Percentiles rank a stretch among this genome's conserved stretches.
These are phyloP conservation scores for Liasis olivaceus DNA, from an alignment of 2,797 vertebrate genomes.

Conservation along the genomic window DNA sequence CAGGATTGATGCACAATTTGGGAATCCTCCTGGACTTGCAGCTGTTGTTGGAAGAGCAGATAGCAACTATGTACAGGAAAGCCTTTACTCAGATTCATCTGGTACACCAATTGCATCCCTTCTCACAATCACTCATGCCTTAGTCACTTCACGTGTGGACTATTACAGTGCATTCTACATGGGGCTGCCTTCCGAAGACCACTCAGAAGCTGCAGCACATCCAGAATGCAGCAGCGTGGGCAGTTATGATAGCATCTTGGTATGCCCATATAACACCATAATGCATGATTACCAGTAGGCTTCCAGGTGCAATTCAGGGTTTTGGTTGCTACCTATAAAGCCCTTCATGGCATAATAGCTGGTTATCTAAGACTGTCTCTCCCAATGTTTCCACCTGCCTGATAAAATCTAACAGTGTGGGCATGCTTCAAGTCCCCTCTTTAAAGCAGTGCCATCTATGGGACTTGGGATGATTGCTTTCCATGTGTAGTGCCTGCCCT, in stretches of 20 bases:
- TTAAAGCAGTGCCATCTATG: neutral
- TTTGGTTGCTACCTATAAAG: neutral
- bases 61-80: neutral
- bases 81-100: neutral
- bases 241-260: no score
- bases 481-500: neutral
- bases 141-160: neutral
- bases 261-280: no score
- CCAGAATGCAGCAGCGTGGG: no score
- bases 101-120: neutral
- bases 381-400: neutral
- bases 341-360: neutral
- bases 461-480: neutral
- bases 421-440: neutral
- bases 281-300: neutral
- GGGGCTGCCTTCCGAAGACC: neutral
- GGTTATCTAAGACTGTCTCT: neutral
- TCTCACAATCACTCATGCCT: neutral
- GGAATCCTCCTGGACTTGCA: neutral
- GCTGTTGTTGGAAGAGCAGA: neutral
- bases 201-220: neutral
- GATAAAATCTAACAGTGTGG: neutral
- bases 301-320: neutral
- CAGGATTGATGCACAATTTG: neutral
- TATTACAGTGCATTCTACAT: neutral